These are phyloP conservation scores for Microtus richardsoni DNA, from an alignment of 2,113 vertebrate genomes.

Conservation along the genomic window DNA sequence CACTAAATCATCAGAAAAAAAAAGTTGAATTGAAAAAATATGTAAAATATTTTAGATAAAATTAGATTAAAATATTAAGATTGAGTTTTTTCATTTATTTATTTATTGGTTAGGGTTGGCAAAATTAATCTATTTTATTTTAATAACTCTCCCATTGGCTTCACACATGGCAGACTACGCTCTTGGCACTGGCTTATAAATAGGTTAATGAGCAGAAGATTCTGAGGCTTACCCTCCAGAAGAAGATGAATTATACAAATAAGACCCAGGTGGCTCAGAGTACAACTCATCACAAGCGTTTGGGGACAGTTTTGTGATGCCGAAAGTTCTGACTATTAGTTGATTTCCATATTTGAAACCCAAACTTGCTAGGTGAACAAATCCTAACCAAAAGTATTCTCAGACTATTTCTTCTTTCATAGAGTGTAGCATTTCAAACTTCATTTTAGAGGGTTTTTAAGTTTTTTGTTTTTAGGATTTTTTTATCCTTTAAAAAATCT, in stretches of 20 bases:
- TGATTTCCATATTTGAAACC: slow-evolving; percentile 21
- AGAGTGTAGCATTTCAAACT: slow-evolving; percentile 4
- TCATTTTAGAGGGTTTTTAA: not conserved
- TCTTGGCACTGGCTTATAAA: not conserved
- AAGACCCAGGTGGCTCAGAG: not conserved
- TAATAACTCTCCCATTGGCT: not conserved
- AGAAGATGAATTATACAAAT: not conserved
- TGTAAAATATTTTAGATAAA: slow-evolving; percentile 2
- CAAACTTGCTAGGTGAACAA: slow-evolving; percentile 16
- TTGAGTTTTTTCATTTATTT: not conserved
- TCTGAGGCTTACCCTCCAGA: not conserved
- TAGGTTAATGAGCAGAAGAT: not conserved
- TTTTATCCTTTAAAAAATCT: too few relatives aligned
- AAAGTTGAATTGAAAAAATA: not conserved
- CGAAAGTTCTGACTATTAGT: not conserved
- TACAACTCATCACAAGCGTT: not conserved
- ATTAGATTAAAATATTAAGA: slow-evolving; percentile 46
- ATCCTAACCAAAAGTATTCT: not conserved
- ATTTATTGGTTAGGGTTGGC: not conserved
- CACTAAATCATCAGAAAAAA: slow-evolving; percentile 11
- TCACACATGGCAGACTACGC: not conserved
- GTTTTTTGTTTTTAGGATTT: too few relatives aligned
- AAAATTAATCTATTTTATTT: not conserved
- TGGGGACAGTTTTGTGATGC: not conserved
- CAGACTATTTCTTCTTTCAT: not conserved